phyloP scores from a whole-genome alignment of 2,888 invertebrate genomes.

The Oligia fasciuncula region DNA sequence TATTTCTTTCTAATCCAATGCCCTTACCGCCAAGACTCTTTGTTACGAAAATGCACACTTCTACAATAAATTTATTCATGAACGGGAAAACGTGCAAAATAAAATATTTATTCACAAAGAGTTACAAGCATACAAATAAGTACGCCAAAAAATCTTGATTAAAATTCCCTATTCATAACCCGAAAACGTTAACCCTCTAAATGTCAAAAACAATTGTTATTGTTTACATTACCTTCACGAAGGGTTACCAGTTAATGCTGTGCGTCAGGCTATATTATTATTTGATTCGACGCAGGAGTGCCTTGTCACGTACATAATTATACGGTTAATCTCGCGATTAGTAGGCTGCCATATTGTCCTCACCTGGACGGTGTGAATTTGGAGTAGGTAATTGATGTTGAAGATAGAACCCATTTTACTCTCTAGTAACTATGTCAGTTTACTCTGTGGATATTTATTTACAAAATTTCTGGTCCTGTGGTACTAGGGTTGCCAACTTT shows the following conservation, averaged over 20 bases:
- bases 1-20: not conserved
- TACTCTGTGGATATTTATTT: not conserved
- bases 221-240: constrained; percentile 60
- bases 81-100: not conserved
- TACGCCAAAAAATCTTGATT: constrained; percentile 48
- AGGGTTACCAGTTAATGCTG: constrained; percentile 53
- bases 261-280: constrained; percentile 37
- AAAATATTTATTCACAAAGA: not conserved
- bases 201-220: constrained; percentile 51
- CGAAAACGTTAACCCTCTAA: constrained; percentile 54
- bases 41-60: not conserved
- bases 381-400: constrained; percentile 8
- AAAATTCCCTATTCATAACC: constrained; percentile 56
- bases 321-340: constrained; percentile 52
- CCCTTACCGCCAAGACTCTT: not conserved
- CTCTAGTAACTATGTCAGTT: not conserved
- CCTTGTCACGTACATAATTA: constrained; percentile 57
- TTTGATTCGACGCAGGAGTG: constrained; percentile 56
- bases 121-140: not conserved
- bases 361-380: constrained; percentile 15
- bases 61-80: not conserved
- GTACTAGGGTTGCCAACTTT: not conserved
- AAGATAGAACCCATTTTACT: constrained; percentile 1
- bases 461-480: not conserved
- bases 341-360: constrained; percentile 24